Conservation (phyloP, 2,113 vertebrate species). For the Cinclus cinclus region DNA sequence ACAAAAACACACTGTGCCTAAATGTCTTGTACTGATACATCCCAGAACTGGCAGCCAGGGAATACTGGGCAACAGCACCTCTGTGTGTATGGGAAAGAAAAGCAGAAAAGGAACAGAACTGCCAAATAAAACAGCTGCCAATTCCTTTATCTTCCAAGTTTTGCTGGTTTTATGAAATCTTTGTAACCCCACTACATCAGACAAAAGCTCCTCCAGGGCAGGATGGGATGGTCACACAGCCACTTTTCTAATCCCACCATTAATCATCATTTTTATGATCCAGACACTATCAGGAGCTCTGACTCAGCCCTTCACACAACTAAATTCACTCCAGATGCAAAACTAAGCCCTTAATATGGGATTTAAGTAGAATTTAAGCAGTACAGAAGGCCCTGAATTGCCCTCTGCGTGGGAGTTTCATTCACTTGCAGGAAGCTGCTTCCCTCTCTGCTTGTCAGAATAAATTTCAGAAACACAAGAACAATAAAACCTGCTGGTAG, state of each 20-base stretch:
- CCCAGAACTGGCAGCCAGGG: neutral
- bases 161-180: neutral
- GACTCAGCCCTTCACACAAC: neutral
- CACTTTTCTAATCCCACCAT: neutral
- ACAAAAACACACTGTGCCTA: neutral
- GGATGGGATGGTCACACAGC: neutral
- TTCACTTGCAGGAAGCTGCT: constrained; percentile 12
- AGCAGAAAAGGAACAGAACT: neutral
- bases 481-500: neutral
- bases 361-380: constrained; percentile 12
- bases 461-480: neutral
- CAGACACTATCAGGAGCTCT: neutral
- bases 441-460: neutral
- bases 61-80: neutral
- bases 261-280: neutral
- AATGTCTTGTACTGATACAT: neutral
- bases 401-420: neutral
- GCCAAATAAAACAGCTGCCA: neutral
- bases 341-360: constrained; percentile 6
- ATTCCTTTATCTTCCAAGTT: neutral
- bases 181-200: neutral
- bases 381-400: neutral
- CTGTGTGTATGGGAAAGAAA: neutral
- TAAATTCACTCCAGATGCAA: constrained; percentile 22
- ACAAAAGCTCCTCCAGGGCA: neutral